Percentiles rank a stretch among this genome's conserved stretches.
phyloP scores from a whole-genome alignment of 2,113 vertebrate genomes.

The Phalacrocorax carbo region DNA sequence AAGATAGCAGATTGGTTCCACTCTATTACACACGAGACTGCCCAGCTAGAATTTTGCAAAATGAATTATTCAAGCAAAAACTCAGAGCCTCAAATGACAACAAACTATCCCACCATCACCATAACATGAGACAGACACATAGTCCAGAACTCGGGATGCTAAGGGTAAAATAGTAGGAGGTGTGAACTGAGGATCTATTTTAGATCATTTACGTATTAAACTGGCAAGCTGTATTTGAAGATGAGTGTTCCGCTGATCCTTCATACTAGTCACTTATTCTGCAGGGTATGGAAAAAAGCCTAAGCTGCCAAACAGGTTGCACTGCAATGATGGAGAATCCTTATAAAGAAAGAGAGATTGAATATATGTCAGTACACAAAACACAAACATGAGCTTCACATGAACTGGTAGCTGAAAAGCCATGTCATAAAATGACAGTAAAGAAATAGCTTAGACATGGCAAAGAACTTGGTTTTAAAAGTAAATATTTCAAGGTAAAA shows the following conservation, averaged over 20 bases:
- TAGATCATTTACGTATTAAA: background rate
- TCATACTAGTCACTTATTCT: background rate
- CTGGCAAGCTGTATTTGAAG: background rate
- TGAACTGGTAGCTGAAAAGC: background rate
- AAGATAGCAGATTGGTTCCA: constrained; percentile 53
- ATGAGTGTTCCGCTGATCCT: background rate
- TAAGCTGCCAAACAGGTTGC: constrained; percentile 2
- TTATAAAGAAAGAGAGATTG: background rate
- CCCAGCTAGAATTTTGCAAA: constrained; percentile 40
- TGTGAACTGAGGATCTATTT: background rate
- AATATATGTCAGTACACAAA: background rate
- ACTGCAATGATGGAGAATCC: background rate
- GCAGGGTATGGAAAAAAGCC: background rate
- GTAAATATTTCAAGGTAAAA: background rate
- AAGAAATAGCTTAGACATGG: background rate
- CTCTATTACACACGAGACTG: constrained; percentile 40
- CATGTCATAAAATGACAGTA: background rate
- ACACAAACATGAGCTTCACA: background rate
- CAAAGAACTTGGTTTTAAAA: background rate
- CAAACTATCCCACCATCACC: background rate
- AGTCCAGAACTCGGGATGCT: background rate
- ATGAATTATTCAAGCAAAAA: constrained; percentile 25
- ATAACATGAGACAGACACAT: background rate
- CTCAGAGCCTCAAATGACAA: background rate
- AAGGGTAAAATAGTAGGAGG: background rate